Evolutionary conservation across 2,888 invertebrate species (phyloP), one percentile per base, ranked within the genome.

Genomic region (Drosophila rubida): DNA sequence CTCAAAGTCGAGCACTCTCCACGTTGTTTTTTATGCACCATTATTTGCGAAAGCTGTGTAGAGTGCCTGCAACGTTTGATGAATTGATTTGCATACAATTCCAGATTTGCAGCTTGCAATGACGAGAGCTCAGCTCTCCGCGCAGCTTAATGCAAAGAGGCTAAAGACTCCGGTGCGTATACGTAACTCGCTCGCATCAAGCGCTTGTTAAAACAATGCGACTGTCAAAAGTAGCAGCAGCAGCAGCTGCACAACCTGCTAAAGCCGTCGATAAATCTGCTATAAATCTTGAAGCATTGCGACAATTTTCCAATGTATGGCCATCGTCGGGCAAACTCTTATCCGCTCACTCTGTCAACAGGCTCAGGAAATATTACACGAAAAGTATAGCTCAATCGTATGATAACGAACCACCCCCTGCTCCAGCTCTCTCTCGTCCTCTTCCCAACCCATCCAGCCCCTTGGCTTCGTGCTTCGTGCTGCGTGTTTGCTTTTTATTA

Each of bases 331-430:
- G 64, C 51, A 48, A 53, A 45, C 32, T 53, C 35, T 76, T 74
- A 74, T 71, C 73, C 73, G 50, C 42, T 32, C 50, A 42, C 45
- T 46, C 57, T 58, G 65, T 53, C 53, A 61, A 63, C 78, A 71
- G 69, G 76, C 78, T 64, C 39, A 59, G 63, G 48, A 73, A 74
- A 73, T 75, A 78, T 80, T 86, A 69, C 66, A 63, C 69, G 44
- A 74, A 77, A 80, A 69, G 76, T 68, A 86, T 85, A 71, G 85
- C 82, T 82, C 85, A 87, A 85, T 85, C 82, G 76, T 32, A 53
- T 63, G 80, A 78, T 80, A 80, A 74, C 74, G 69, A 61, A 49
- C 14, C 64, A 32, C 14, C 16, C 16, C 41, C 42, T 22, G 30
- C 58, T 41, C 35, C 32, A 13, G 8, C 32, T 16, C n/a, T n/a